Evolutionary conservation across 2,797 vertebrate species (phyloP).

Genomic region (Enteromius argenteus): DNA sequence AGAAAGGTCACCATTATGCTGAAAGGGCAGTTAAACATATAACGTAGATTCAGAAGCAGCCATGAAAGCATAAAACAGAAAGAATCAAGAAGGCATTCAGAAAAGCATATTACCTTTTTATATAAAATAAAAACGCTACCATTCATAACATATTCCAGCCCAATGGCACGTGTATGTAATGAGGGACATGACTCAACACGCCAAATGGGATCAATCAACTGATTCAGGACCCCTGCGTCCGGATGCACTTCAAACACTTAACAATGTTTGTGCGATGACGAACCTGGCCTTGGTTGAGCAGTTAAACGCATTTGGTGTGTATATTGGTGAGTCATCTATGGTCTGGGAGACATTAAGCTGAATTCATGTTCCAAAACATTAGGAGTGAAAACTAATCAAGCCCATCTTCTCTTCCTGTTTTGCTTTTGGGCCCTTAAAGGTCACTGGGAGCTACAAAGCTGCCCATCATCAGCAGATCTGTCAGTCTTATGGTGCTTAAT

Average conservation of each 20-base stretch:
- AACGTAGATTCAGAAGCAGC: background rate
- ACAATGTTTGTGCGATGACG: conserved; percentile 33
- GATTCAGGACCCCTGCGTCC: conserved; percentile 8
- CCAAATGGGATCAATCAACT: conserved; percentile 17
- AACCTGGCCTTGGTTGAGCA: background rate
- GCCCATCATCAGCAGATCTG: conserved; percentile 15
- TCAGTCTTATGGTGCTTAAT: background rate
- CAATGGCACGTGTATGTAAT: background rate
- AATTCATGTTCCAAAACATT: conserved; percentile 41
- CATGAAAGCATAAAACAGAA: conserved; percentile 15
- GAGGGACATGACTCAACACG: conserved; percentile 13
- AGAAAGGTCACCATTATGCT: conserved; percentile 24
- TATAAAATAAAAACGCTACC: background rate
- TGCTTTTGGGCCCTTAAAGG: conserved; percentile 41
- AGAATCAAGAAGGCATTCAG: background rate
- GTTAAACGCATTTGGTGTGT: conserved; percentile 37
- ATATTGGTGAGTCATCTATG: conserved; percentile 42
- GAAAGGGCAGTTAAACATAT: conserved; percentile 35
- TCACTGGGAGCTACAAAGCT: conserved; percentile 15
- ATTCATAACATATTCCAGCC: background rate
- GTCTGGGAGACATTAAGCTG: conserved; percentile 37
- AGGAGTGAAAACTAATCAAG: conserved; percentile 41
- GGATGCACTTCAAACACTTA: conserved; percentile 39
- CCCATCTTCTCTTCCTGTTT: conserved; percentile 36
- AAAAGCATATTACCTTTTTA: background rate